Evolutionary conservation across 1,140 invertebrate genomes (phyloP), one percentile per base, ranked within the genome.

Genomic region (Trichonephila clavata): DNA sequence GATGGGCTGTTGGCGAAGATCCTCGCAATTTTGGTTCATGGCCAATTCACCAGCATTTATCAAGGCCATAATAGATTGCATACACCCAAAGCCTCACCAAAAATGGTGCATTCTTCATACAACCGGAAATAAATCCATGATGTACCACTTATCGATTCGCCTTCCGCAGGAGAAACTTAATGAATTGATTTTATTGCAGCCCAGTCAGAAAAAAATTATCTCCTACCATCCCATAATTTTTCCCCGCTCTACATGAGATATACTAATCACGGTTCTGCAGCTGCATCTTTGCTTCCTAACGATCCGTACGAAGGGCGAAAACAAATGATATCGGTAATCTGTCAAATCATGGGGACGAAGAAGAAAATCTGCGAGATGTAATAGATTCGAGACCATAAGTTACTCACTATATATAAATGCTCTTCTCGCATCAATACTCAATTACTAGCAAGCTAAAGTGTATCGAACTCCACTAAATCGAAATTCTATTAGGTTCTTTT

Each of bases 321-420:
- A 89, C 61, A 89, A 89, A 89, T 89, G 87, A 77, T 89, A 89
- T 89, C 61, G 87, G 87, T 77, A 89, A 89, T 89, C 87, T 65
- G 87, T 89, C 87, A 89, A 77, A 71, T 71, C 87, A 71, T 21
- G 24, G 65, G 24, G 65, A n/a, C 21, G n/a, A n/a, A 71, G 65
- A 71, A 89, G 50, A 89, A 89, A 89, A 89, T 21, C 18, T 57
- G 61, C 43, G 43, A 50, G 27, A 89, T 89, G 63, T 71, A 71
- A 89, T 89, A 89, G 87, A 90, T 81, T 89, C 60, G 80, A 80
- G 60, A n/a, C 60, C 90, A 92, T 92, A 84, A 92, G 60, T 92
- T 92, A 65, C 90, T 92, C 80, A 60, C 80, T 92, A 39, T 39
- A 39, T 39, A 39, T 39, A 92, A 92, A 84, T 60, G 90, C 84